phyloP scores from a whole-genome alignment of 2,113 vertebrate genomes.

The Triplophysa tibetana region DNA sequence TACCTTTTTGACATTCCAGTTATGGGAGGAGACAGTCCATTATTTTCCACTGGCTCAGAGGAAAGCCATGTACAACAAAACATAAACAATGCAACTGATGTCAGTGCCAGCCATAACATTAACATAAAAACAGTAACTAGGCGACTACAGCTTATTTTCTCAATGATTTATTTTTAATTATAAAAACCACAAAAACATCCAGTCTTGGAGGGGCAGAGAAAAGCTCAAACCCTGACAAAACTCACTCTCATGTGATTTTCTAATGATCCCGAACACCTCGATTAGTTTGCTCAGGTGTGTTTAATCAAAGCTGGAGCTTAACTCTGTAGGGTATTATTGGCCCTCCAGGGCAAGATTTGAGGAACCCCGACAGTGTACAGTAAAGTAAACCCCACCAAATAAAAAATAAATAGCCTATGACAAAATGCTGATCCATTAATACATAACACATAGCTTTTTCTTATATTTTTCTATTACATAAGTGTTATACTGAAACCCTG shows the following conservation, averaged over 20 bases:
- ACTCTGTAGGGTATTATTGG: too few relatives aligned
- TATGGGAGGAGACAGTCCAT: constrained; percentile 24
- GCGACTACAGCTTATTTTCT: neutral
- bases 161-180: neutral
- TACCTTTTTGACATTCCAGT: constrained; percentile 46
- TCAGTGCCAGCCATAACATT: neutral
- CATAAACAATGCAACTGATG: constrained; percentile 27
- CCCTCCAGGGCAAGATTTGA: too few relatives aligned
- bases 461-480: neutral
- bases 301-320: too few relatives aligned
- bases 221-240: too few relatives aligned
- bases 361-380: too few relatives aligned
- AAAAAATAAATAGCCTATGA: too few relatives aligned
- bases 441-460: neutral
- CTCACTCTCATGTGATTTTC: too few relatives aligned
- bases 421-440: neutral
- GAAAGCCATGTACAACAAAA: constrained; percentile 29
- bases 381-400: too few relatives aligned
- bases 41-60: neutral
- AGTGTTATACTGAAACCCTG: neutral
- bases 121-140: neutral
- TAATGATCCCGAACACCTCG: too few relatives aligned
- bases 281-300: too few relatives aligned
- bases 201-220: too few relatives aligned
- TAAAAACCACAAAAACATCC: neutral